Evolutionary conservation across 2,888 invertebrate species (phyloP).

Genomic region (Pandemis cinnamomeana): DNA sequence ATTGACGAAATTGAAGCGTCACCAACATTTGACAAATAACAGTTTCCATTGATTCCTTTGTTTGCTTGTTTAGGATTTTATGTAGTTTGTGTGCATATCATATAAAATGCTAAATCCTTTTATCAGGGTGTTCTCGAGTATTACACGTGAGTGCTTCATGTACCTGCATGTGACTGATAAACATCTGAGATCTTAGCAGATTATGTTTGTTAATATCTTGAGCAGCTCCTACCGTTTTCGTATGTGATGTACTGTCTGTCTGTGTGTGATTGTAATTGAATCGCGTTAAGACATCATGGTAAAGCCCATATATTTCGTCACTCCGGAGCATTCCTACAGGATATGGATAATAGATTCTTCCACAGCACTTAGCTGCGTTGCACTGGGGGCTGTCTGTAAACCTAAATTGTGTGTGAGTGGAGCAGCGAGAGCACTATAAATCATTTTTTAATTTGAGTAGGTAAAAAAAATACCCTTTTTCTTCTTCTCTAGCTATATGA

Average conservation of each 20-base stretch:
- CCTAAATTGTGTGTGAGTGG: too few relatives aligned
- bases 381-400: too few relatives aligned
- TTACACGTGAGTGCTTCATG: constrained; percentile 24
- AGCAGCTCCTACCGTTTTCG: neutral
- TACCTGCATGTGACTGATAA: constrained; percentile 18
- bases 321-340: too few relatives aligned
- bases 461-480: too few relatives aligned
- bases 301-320: too few relatives aligned
- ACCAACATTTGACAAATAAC: neutral
- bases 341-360: too few relatives aligned
- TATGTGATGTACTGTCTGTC: neutral
- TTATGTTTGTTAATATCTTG: neutral
- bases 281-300: too few relatives aligned
- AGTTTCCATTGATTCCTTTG: neutral
- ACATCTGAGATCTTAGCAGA: constrained; percentile 16
- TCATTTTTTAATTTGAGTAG: too few relatives aligned
- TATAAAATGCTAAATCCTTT: constrained; percentile 27
- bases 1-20: neutral
- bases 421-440: too few relatives aligned
- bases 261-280: too few relatives aligned
- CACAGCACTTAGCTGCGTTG: too few relatives aligned
- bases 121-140: constrained; percentile 13
- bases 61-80: neutral
- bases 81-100: constrained; percentile 8
- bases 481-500: too few relatives aligned